Base-by-base conservation (phyloP, 2,113 vertebrate species). In the Theristicus caerulescens region DNA sequence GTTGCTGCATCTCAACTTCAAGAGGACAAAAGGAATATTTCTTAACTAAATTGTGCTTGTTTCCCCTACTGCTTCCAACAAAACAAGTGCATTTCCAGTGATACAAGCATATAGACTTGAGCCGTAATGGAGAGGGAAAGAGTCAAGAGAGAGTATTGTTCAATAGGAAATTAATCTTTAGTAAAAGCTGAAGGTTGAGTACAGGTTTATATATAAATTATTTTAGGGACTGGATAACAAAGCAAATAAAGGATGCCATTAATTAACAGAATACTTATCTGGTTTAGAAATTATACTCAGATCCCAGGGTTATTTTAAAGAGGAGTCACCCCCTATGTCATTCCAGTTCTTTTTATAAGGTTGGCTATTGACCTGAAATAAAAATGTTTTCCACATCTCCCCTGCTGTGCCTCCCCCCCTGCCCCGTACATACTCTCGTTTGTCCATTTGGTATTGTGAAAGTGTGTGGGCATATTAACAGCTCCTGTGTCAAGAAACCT, bases 391-490 rank as follows among this genome's bases (percentile, higher is more conserved):
- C 19, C 7, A 2, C 2, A 7, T 55, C 3, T 58, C 2, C 19
- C 4, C 10, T 67, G 20, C 34, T 16, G 3, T 2, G 1, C 20
- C 12, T 13, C 40, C 40, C 0, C 20, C 10, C 4, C 38, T 38
- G 38, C 7, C 34, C 38, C 6, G 4, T 27, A 21, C 13, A 15
- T 49, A 18, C 8, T 73, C 24, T 9, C 32, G 4, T 69, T 76
- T 72, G 9, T 73, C 34, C 38, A 8, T 87, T 31, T 52, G 22
- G 4, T 72, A 2, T 29, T 52, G 31, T 47, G 62, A 29, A 82
- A 58, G 34, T 32, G 18, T 4, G 7, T 47, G 29, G 29, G 49
- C 25, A 12, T 66, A 66, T 66, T 44, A 58, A 36, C 11, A 70
- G 34, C 22, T 74, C 10, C 13, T 64, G 25, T 58, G 26, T 26